These are phyloP conservation scores for Serilophus lunatus DNA, from an alignment of 2,113 vertebrate species.

Conservation along the genomic window DNA sequence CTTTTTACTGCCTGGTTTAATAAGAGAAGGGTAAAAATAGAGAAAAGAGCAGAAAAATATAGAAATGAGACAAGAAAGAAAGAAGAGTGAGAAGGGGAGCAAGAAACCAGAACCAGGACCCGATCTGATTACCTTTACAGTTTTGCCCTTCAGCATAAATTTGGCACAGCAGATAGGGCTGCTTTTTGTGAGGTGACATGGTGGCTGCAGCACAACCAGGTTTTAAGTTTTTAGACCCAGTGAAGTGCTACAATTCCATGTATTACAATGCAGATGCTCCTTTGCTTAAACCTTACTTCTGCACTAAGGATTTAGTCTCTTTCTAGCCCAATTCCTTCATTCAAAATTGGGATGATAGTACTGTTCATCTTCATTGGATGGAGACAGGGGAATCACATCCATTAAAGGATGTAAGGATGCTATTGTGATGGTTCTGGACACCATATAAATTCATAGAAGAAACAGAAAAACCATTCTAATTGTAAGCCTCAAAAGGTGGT, in stretches of 20 bases:
- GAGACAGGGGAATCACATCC: not conserved
- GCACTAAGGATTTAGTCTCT: not conserved
- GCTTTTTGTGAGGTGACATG: not conserved
- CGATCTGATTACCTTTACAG: not conserved
- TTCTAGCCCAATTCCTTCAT: not conserved
- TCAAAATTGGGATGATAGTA: not conserved
- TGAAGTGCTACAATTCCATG: not conserved
- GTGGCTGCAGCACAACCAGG: not conserved
- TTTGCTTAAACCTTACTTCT: not conserved
- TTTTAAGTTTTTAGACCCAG: not conserved
- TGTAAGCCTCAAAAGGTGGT: not conserved
- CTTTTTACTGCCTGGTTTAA: not conserved
- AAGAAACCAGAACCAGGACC: not conserved
- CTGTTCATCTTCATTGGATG: not conserved
- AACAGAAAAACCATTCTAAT: not conserved
- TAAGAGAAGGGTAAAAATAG: not conserved
- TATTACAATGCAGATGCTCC: not conserved
- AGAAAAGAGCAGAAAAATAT: not conserved
- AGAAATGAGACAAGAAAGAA: not conserved
- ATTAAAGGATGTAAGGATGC: not conserved
- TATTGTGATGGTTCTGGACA: not conserved
- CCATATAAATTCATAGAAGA: not conserved
- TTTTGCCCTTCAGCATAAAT: not conserved
- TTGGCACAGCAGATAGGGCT: not conserved
- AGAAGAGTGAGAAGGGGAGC: not conserved